A percentile compares a stretch with the other conserved stretches of the same genome.
Conservation (phyloP, 2,113 vertebrate genomes). For the Nesogale talazaci region DNA sequence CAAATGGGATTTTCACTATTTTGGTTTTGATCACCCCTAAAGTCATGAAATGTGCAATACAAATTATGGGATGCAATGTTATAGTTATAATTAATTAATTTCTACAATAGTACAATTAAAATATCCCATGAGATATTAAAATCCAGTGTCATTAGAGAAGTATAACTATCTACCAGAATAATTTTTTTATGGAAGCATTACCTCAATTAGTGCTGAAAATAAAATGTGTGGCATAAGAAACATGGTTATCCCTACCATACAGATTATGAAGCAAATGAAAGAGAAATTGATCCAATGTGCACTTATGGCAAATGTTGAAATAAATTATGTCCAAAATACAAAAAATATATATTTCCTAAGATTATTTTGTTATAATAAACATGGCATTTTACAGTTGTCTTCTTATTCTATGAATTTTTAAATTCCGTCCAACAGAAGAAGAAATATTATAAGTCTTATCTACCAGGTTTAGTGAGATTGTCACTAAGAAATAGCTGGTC, state of each 20-base stretch:
- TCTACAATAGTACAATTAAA: constrained; percentile 3
- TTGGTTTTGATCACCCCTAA: not conserved
- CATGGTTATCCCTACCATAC: not conserved
- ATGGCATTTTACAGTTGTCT: constrained; percentile 20
- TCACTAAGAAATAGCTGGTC: constrained; percentile 26
- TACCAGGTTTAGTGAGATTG: constrained; percentile 14
- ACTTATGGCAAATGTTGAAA: not conserved
- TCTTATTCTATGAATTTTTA: constrained; percentile 66
- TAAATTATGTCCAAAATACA: not conserved
- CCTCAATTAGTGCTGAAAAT: constrained; percentile 14
- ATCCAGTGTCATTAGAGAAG: not conserved
- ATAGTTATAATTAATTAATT: not conserved
- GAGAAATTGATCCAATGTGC: not conserved
- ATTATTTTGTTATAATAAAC: not conserved
- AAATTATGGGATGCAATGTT: not conserved
- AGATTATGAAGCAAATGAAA: not conserved
- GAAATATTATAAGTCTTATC: constrained; percentile 22
- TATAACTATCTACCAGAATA: not conserved
- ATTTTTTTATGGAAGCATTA: not conserved
- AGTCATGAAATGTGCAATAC: not conserved
- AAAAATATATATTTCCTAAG: constrained; percentile 16
- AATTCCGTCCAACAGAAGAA: not conserved
- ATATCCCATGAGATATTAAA: constrained; percentile 1
- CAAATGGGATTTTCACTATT: not conserved
- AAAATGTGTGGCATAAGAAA: not conserved